Conservation (phyloP, 2,113 vertebrate genomes). For the Mustela nigripes region DNA sequence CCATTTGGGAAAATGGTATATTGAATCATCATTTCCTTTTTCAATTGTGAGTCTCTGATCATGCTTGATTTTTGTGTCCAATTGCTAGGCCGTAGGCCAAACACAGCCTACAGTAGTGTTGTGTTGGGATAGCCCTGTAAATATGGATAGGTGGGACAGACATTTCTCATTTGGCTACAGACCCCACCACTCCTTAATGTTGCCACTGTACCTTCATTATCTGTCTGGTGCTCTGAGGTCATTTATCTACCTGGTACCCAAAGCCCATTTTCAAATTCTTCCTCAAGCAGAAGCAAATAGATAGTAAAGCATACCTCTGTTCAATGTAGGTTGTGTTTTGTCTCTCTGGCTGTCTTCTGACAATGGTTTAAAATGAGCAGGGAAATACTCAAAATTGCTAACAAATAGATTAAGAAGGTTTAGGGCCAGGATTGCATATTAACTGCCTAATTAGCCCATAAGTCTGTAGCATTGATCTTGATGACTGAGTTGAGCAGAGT, state of each 20-base stretch:
- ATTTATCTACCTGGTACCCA: not conserved
- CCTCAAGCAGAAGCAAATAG: slow-evolving; percentile 3
- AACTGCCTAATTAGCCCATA: not conserved
- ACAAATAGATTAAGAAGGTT: not conserved
- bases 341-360: not conserved
- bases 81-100: not conserved
- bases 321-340: not conserved
- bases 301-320: not conserved
- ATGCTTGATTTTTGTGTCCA: not conserved
- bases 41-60: not conserved
- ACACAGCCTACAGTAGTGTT: not conserved
- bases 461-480: not conserved
- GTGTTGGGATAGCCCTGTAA: not conserved
- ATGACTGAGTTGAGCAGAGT: not conserved
- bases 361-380: not conserved
- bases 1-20: not conserved
- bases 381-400: not conserved
- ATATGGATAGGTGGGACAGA: not conserved
- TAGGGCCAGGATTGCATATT: not conserved
- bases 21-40: not conserved
- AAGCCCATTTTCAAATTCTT: slow-evolving; percentile 41
- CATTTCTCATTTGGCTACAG: not conserved
- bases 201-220: not conserved
- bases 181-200: not conserved
- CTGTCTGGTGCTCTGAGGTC: not conserved